Percentiles rank a stretch among this genome's conserved stretches.
These are phyloP conservation scores for Megalopta genalis DNA, from an alignment of 1,140 invertebrate species.

Conservation along the genomic window DNA sequence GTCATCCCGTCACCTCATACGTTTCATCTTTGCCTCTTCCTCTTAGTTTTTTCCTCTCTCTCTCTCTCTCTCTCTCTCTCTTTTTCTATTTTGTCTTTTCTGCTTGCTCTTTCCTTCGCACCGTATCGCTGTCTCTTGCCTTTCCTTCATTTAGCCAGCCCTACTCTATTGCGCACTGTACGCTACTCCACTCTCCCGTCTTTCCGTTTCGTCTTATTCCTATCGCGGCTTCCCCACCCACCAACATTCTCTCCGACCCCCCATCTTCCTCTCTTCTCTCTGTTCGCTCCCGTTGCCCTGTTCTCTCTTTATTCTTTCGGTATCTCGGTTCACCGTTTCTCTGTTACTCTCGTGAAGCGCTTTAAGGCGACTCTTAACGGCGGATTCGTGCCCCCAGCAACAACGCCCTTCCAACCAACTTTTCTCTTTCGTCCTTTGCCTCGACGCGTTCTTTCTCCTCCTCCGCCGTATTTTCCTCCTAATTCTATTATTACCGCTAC, in stretches of 20 bases:
- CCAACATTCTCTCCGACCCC: neutral
- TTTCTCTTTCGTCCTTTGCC: slow-evolving; percentile 27
- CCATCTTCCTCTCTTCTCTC: neutral
- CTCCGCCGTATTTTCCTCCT: neutral
- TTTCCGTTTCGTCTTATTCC: neutral
- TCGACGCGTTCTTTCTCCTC: neutral
- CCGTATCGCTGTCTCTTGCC: no score
- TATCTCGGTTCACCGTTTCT: slow-evolving; percentile 22
- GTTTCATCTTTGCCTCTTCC: slow-evolving; percentile 37
- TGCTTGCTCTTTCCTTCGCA: no score
- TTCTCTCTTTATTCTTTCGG: slow-evolving; percentile 15
- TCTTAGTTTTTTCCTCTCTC: neutral
- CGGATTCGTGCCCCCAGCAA: slow-evolving; percentile 47
- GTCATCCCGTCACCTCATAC: slow-evolving; percentile 29
- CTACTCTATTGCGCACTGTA: no score
- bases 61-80: slow-evolving; percentile 6
- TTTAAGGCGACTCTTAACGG: slow-evolving; percentile 33
- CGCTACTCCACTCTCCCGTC: no score
- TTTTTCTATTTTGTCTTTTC: slow-evolving; percentile 8
- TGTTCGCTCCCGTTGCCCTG: slow-evolving; percentile 26
- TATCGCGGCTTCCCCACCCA: slow-evolving; percentile 18
- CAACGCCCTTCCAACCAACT: slow-evolving; percentile 38
- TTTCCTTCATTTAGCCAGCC: no score
- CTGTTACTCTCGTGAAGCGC: slow-evolving; percentile 30
- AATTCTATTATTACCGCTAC: neutral